A percentile compares a stretch with the other conserved stretches of the same genome.
Evolutionary conservation across 2,888 invertebrate species (phyloP).

Genomic region (Acleris literana): DNA sequence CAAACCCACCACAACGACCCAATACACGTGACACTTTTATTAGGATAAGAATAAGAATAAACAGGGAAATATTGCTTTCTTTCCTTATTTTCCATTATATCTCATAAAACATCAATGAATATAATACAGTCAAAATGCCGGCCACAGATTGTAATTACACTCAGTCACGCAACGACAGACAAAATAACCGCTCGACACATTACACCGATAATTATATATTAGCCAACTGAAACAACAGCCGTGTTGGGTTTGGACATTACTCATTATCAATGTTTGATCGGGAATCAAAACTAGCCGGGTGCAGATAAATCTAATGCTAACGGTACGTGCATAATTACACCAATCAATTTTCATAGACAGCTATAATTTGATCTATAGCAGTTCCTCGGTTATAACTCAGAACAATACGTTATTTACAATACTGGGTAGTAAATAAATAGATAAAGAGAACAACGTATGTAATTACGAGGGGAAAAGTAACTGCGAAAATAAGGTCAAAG

Average conservation of each 20-base stretch:
- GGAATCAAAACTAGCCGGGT: slow-evolving; percentile 54
- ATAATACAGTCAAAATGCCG: slow-evolving; percentile 43
- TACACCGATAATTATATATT: slow-evolving; percentile 64
- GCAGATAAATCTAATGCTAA: slow-evolving; percentile 20
- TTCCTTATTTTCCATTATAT: neutral
- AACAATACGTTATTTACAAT: no score
- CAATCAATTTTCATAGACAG: no score
- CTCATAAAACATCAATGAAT: slow-evolving; percentile 10
- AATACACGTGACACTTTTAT: no score
- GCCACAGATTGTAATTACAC: slow-evolving; percentile 60
- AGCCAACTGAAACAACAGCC: slow-evolving; percentile 58
- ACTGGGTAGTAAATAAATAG: no score
- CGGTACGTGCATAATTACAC: neutral
- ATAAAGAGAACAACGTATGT: neutral
- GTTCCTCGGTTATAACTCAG: neutral
- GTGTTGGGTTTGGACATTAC: slow-evolving; percentile 57
- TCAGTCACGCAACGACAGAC: slow-evolving; percentile 58
- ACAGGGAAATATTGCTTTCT: neutral
- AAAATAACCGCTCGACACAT: slow-evolving; percentile 57
- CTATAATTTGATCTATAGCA: no score
- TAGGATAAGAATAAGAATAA: neutral
- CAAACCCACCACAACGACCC: no score
- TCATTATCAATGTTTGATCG: slow-evolving; percentile 56
- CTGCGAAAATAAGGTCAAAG: slow-evolving; percentile 8
- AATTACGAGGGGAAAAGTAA: neutral